Conservation (phyloP, 2,888 invertebrate genomes). For the Diogma glabrata region DNA sequence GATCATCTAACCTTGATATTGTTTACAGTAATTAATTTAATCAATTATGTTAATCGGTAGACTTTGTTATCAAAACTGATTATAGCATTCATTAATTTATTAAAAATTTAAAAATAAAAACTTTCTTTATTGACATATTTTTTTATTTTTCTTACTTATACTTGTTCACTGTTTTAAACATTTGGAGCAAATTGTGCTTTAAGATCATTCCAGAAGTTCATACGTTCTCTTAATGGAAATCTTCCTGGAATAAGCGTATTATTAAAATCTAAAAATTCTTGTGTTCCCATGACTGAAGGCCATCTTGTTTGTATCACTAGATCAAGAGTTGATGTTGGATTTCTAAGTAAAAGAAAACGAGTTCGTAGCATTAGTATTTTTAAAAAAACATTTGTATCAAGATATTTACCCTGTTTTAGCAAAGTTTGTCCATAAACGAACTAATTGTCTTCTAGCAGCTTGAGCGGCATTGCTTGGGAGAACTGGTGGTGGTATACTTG, state of each 20-base stretch:
- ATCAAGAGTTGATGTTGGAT: conserved; percentile 38
- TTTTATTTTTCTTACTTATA: background rate
- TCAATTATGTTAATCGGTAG: no score
- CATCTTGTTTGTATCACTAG: conserved; percentile 28
- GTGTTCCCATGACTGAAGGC: conserved; percentile 34
- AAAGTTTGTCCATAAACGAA: conserved; percentile 42
- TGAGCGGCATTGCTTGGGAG: conserved; percentile 33
- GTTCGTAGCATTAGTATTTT: background rate
- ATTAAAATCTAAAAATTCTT: conserved; percentile 38
- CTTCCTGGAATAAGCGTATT: conserved; percentile 38
- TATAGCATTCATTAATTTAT: no score
- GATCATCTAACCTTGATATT: no score
- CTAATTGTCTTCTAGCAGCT: conserved; percentile 33
- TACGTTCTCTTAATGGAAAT: conserved; percentile 38
- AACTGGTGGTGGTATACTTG: conserved; percentile 26
- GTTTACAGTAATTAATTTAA: no score
- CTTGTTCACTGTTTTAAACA: background rate
- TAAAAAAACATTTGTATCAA: conserved; percentile 10
- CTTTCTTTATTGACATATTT: background rate
- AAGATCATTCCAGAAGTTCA: conserved; percentile 19
- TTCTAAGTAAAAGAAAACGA: conserved; percentile 24
- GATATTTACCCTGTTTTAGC: conserved; percentile 39
- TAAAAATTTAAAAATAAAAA: no score
- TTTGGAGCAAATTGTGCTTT: background rate
- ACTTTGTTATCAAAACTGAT: no score